Conservation (phyloP, 2,113 vertebrate species). For the Cisticola juncidis region DNA sequence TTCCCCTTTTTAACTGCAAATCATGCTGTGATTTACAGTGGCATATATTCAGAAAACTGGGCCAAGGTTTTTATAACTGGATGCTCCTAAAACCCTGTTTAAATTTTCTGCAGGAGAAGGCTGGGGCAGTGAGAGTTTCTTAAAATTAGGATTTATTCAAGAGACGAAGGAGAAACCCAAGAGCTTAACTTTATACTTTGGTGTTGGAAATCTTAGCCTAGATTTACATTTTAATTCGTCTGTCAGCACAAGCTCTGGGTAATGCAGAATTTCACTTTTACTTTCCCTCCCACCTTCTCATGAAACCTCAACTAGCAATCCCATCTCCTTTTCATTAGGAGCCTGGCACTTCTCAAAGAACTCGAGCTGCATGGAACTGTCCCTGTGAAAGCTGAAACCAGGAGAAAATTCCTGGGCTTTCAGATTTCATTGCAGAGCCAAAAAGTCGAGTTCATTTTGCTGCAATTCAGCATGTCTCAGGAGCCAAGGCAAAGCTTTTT, state of each 20-base stretch:
- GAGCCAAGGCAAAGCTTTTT: neutral
- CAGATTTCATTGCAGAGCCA: neutral
- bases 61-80: slow-evolving; percentile 25
- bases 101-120: neutral
- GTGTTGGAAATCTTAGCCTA: slow-evolving; percentile 38
- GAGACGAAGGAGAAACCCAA: slow-evolving; percentile 12
- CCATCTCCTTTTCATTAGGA: slow-evolving; percentile 40
- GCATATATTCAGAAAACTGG: neutral
- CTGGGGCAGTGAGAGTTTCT: neutral
- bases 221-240: slow-evolving; percentile 59
- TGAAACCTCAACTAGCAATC: slow-evolving; percentile 43
- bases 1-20: slow-evolving; percentile 46
- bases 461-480: neutral
- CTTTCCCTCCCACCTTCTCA: slow-evolving; percentile 1
- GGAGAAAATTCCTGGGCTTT: slow-evolving; percentile 28
- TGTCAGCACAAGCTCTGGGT: slow-evolving; percentile 60
- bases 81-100: neutral
- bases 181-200: slow-evolving; percentile 23
- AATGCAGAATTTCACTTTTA: slow-evolving; percentile 53
- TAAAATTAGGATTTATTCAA: slow-evolving; percentile 51
- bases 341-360: slow-evolving; percentile 52
- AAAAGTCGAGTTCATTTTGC: slow-evolving; percentile 1
- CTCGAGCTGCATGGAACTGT: neutral
- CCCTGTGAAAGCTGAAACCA: slow-evolving; percentile 51
- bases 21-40: slow-evolving; percentile 20